Evolutionary conservation across 2,888 invertebrate genomes (phyloP), one percentile per base, ranked within the genome.

Genomic region (Opisthograptis luteolata): DNA sequence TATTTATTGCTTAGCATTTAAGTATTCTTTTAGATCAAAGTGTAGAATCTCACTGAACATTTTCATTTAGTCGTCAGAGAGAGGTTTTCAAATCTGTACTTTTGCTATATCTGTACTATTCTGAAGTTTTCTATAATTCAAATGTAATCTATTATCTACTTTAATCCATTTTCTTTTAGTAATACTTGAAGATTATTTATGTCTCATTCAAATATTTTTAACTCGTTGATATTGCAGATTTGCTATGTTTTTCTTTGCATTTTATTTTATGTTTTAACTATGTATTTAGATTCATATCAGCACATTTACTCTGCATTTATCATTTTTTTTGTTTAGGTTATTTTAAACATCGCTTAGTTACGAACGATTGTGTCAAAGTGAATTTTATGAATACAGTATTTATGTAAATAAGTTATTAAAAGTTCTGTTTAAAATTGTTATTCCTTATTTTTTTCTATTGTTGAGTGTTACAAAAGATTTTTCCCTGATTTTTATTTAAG

Each of bases 401-500:
- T 63, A 69, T 84, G 81, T 82, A 82, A 70, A 80, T 80, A 82
- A 73, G 68, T 76, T 81, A 87, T 87, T 86, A 85, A n/a, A 86
- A 81, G 69, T 78, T 79, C 73, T 80, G 68, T 76, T 78, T 65
- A 73, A 68, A 62, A 70, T 61, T 68, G 61, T 70, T 64, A 68
- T 58, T 74, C 69, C 73, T 66, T 64, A 67, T 59, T 70, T 60
- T 32, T 55, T 54, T 41, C 20, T 41, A 35, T 34, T 44, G 28
- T 17, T 50, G 3, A 20, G 3, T 20, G 20, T 20, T 20, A 17
- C 22, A 15, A 44, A 31, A 34, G 17, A 42, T 10, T 17, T 34
- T 20, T 9, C n/a, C n/a, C n/a, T n/a, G n/a, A n/a, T n/a, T n/a
- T n/a, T n/a, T n/a, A n/a, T n/a, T n/a, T n/a, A n/a, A n/a, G n/a